Evolutionary conservation across 1,140 invertebrate genomes (phyloP), one percentile per base, ranked within the genome.

Genomic region (Scaptomyza pallida): DNA sequence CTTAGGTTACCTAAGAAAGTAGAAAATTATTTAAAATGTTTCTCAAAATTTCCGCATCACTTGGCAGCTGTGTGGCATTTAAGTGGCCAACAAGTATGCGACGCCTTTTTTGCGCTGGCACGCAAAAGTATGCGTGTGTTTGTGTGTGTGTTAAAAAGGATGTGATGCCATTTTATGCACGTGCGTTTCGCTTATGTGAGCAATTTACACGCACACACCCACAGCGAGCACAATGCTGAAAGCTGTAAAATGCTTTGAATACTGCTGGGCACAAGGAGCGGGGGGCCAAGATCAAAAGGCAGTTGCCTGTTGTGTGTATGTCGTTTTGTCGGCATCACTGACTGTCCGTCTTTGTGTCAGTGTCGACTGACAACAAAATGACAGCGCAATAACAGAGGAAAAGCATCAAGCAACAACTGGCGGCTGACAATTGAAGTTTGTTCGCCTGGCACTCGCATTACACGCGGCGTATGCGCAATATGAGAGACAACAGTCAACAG

Each of bases 311-410:
- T 33, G 55, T 12, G 5, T 13, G 9, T 50, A 1, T 45, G 44
- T 13, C 47, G 23, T 4, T 5, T 26, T 15, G 33, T n/a, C 33
- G 33, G 12, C 12, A 8, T 37, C 19, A 0, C 16, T 30, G 47
- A 2, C n/a, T 40, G 45, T 17, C 15, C 30, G 41, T 6, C 40
- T 17, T n/a, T 40, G 10, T 59, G 30, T 41, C 48, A 52, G 51
- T 44, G 41, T 67, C 72, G 61, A 16, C 68, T 63, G 57, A 59
- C 70, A 76, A 75, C 86, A 77, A 86, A 85, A 88, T 78, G 78
- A 68, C 69, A 86, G 81, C 50, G 76, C 80, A 85, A 85, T 79
- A 85, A 76, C 68, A 67, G 64, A 55, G 76, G 76, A 80, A 85
- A 73, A 85, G 70, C 68, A 70, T 57, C 50, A 43, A 43, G 51